Evolutionary conservation across 2,113 vertebrate species (phyloP).

Genomic region (Neotoma lepida): DNA sequence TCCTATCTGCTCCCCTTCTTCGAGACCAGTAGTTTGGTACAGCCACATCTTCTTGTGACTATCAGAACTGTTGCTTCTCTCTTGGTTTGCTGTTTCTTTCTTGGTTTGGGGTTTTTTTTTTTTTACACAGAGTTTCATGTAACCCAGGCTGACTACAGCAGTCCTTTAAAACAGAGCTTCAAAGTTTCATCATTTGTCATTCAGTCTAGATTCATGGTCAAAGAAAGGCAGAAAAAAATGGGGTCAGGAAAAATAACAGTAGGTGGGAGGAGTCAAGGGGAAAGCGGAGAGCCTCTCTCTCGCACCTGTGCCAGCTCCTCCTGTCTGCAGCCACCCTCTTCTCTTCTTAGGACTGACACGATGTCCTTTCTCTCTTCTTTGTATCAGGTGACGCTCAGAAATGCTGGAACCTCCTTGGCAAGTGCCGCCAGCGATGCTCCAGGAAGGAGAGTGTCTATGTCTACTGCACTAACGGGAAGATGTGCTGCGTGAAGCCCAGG

Average conservation of each 20-base stretch:
- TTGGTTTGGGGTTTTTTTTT: not conserved
- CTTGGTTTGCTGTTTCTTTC: not conserved
- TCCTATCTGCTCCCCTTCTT: not conserved
- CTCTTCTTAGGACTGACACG: not conserved
- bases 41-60: not conserved
- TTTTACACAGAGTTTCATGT: not conserved
- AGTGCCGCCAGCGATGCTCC: slow-evolving; percentile 62
- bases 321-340: not conserved
- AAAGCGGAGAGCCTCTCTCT: not conserved
- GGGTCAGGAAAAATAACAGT: not conserved
- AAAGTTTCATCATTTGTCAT: not conserved
- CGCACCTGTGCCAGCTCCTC: not conserved
- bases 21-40: not conserved
- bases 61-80: not conserved
- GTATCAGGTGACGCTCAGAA: slow-evolving; percentile 59
- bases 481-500: slow-evolving; percentile 75
- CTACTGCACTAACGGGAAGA: slow-evolving; percentile 70
- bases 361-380: slow-evolving; percentile 14
- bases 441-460: slow-evolving; percentile 64
- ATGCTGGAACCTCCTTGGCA: slow-evolving; percentile 76
- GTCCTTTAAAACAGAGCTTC: not conserved
- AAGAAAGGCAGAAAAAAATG: not conserved
- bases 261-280: not conserved
- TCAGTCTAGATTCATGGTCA: not conserved
- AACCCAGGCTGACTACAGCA: not conserved